A percentile compares a stretch with the other conserved stretches of the same genome.
These are phyloP conservation scores for Catharus minimus DNA, from an alignment of 2,113 vertebrate species.

Conservation along the genomic window DNA sequence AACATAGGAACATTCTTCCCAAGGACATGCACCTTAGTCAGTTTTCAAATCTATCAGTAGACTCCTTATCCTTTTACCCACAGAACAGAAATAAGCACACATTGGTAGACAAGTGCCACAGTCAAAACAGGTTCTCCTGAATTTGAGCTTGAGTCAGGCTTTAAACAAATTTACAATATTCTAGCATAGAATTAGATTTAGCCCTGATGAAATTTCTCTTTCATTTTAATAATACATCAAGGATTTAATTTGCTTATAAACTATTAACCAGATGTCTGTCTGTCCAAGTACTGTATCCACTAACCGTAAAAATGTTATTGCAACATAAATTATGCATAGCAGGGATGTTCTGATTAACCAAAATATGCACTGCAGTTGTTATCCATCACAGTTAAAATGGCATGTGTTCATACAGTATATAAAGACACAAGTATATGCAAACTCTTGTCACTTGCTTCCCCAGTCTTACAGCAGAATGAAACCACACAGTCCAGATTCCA, in stretches of 20 bases:
- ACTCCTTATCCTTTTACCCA: background rate
- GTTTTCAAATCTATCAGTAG: background rate
- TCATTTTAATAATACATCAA: constrained; percentile 19
- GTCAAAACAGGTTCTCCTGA: background rate
- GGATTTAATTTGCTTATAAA: constrained; percentile 43
- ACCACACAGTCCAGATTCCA: background rate
- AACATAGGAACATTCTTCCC: background rate
- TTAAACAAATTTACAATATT: background rate
- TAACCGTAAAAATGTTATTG: background rate
- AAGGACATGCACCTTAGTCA: background rate
- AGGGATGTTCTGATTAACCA: constrained; percentile 7
- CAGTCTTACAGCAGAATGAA: background rate
- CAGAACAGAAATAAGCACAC: background rate
- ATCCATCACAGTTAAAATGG: background rate
- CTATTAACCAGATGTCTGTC: constrained; percentile 38
- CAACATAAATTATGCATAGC: constrained; percentile 30
- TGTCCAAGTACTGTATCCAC: constrained; percentile 28
- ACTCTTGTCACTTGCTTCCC: background rate
- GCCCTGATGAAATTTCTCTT: constrained; percentile 8
- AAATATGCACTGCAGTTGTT: background rate
- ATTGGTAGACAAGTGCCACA: background rate
- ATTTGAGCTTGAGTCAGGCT: background rate
- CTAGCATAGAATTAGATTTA: background rate
- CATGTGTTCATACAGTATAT: background rate
- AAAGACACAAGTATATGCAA: background rate